phyloP scores from a whole-genome alignment of 2,888 invertebrate species.

The Molanna angustata region DNA sequence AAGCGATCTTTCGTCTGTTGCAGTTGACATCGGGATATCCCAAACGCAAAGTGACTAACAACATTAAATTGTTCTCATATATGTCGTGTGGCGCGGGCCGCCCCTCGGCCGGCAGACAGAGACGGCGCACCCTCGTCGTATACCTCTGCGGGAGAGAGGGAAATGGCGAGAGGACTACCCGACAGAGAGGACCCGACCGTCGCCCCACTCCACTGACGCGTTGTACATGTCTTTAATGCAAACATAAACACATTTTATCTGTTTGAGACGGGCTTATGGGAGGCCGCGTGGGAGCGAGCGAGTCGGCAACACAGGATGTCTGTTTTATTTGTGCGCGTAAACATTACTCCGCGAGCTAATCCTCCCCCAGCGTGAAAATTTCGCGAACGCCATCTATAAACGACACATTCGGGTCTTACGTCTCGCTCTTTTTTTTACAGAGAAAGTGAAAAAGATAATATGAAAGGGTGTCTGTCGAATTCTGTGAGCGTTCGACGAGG shows the following conservation, averaged over 20 bases:
- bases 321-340: conserved; percentile 41
- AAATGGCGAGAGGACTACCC: conserved; percentile 8
- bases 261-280: conserved; percentile 34
- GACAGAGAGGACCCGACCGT: conserved; percentile 13
- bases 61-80: conserved; percentile 53
- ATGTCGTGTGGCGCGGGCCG: conserved; percentile 43
- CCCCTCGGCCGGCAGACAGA: conserved; percentile 55
- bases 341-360: conserved; percentile 49
- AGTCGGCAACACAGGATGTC: conserved; percentile 47
- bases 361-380: conserved; percentile 36
- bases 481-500: not conserved
- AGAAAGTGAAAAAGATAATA: conserved; percentile 30
- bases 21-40: conserved; percentile 51
- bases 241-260: conserved; percentile 29
- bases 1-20: conserved; percentile 32
- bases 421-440: not conserved
- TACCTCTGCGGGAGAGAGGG: conserved; percentile 5
- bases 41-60: conserved; percentile 64
- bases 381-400: not conserved
- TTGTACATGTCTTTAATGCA: conserved; percentile 27
- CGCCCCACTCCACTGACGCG: conserved; percentile 11
- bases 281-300: conserved; percentile 49
- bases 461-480: conserved; percentile 3
- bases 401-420: not conserved
- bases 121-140: conserved; percentile 28